Conservation (phyloP, 92 coral and sea anemone genomes). For the Ricordea florida region DNA sequence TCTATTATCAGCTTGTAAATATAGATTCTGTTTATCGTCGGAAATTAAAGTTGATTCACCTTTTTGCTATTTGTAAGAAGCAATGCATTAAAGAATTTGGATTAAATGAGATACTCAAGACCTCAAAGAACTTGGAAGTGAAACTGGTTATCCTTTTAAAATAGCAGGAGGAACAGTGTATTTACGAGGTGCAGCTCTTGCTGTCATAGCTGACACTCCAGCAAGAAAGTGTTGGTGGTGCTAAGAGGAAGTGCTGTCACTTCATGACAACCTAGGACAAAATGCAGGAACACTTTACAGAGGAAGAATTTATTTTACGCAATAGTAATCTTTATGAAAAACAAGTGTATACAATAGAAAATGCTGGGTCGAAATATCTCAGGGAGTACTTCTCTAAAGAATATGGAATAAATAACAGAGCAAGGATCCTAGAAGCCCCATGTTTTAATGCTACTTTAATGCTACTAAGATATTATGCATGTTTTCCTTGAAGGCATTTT, state of each 20-base stretch:
- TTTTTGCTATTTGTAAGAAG: slow-evolving; percentile 16
- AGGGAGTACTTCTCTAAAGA: background rate
- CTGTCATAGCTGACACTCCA: slow-evolving; percentile 22
- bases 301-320: background rate
- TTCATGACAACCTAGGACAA: background rate
- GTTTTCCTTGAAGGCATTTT: slow-evolving; percentile 2
- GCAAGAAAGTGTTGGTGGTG: slow-evolving; percentile 31
- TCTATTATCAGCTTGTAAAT: slow-evolving; percentile 32
- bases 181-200: slow-evolving; percentile 20
- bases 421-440: background rate
- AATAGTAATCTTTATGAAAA: background rate
- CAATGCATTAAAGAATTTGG: slow-evolving; percentile 11
- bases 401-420: background rate
- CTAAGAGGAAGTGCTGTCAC: slow-evolving; percentile 18
- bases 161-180: slow-evolving; percentile 7
- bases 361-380: background rate
- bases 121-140: slow-evolving; percentile 13
- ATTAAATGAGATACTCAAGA: slow-evolving; percentile 7
- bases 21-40: slow-evolving; percentile 7
- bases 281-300: slow-evolving; percentile 7
- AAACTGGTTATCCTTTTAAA: slow-evolving; percentile 16
- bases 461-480: slow-evolving; percentile 40
- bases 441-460: background rate
- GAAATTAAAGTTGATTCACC: slow-evolving; percentile 5
- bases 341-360: background rate